A percentile compares a stretch with the other conserved stretches of the same genome.
Conservation (phyloP, 2,797 vertebrate species). For the Rhodeus uyekii region DNA sequence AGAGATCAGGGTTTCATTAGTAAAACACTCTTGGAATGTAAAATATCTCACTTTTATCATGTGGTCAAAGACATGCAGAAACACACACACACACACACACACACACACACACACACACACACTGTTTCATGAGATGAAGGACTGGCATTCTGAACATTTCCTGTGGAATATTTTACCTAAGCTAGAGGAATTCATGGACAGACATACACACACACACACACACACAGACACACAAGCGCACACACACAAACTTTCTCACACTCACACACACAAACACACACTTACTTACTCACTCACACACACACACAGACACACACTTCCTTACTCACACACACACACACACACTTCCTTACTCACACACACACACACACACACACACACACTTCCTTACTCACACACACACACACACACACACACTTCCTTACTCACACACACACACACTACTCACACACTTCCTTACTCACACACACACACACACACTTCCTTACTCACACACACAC, state of each 20-base stretch:
- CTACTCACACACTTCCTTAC: neutral
- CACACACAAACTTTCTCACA: neutral
- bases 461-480: neutral
- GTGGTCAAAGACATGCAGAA: conserved; percentile 58
- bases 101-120: conserved; percentile 57
- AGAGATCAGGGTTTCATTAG: too few relatives aligned
- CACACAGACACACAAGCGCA: neutral
- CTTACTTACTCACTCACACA: too few relatives aligned
- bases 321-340: too few relatives aligned
- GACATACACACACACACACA: conserved; percentile 27
- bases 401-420: neutral
- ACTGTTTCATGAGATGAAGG: conserved; percentile 71
- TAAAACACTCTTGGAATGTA: too few relatives aligned
- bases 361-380: too few relatives aligned
- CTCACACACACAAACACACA: neutral
- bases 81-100: conserved; percentile 56
- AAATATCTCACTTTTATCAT: neutral
- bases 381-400: too few relatives aligned
- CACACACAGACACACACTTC: too few relatives aligned
- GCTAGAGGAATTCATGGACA: conserved; percentile 69
- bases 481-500: neutral
- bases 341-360: too few relatives aligned
- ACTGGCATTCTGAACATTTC: conserved; percentile 78
- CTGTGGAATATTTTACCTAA: conserved; percentile 74
- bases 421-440: neutral